phyloP scores from a whole-genome alignment of 2,797 vertebrate species.

The Peromyscus nudipes region DNA sequence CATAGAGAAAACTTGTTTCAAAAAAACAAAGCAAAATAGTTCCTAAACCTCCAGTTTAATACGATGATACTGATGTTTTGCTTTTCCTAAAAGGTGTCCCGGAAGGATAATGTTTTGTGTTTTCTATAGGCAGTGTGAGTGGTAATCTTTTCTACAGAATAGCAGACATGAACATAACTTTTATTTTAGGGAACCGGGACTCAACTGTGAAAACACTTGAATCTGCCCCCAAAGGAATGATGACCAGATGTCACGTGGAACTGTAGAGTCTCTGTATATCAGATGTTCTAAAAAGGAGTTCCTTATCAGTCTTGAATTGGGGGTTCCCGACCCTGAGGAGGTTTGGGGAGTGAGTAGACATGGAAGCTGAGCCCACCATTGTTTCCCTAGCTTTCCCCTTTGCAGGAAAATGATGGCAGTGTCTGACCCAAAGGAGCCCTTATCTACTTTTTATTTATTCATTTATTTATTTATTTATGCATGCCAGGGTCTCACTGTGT shows the following conservation, averaged over 20 bases:
- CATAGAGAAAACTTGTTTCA: not conserved
- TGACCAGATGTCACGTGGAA: conserved; percentile 20
- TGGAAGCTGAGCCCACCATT: not conserved
- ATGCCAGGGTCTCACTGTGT: not conserved
- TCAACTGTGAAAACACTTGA: not conserved
- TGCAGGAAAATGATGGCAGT: not conserved
- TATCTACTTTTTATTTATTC: not conserved
- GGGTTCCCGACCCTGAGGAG: not conserved
- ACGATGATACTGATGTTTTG: conserved; percentile 21
- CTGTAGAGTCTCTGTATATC: not conserved
- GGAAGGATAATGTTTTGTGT: not conserved
- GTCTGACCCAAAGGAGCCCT: conserved; percentile 13
- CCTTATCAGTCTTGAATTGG: not conserved
- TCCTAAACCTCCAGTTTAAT: conserved; percentile 34
- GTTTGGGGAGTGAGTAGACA: not conserved
- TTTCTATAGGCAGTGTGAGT: conserved; percentile 34
- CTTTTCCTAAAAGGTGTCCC: conserved; percentile 43
- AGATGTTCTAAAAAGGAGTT: conserved; percentile 32
- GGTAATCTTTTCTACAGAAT: not conserved
- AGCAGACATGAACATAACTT: not conserved
- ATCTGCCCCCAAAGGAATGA: not conserved
- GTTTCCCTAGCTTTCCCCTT: not conserved
- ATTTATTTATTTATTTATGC: not conserved
- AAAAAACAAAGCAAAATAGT: conserved; percentile 16
- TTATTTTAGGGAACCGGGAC: not conserved